Base-by-base conservation (phyloP, 2,888 invertebrate species). In the Cephus spinipes region DNA sequence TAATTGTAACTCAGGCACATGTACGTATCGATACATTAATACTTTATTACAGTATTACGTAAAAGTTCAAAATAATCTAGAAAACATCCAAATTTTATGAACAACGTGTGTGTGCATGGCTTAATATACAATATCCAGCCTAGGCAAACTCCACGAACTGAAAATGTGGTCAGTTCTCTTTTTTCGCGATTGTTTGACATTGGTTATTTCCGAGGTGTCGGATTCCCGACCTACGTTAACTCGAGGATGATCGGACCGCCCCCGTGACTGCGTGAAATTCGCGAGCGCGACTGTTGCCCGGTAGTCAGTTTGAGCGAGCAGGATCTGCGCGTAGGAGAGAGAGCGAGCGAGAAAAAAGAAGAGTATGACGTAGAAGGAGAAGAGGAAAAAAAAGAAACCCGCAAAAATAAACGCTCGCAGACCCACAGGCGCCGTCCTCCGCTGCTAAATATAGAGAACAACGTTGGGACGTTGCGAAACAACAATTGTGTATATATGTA, bases 151-250 rank as follows among this genome's bases (percentile, higher is more conserved):
- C 23, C 9, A 55, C 23, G 23, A 55, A 23, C 15, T 23, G 55
- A 55, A 55, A 55, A 23, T n/a, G 71, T 31, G 31, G 71, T 71
- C 71, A 23, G 71, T 33, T 31, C 34, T 77, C 68, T 77, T 77
- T 55, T 76, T 76, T 73, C 69, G 71, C 73, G 36, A 79, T 77
- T 75, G 73, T 78, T 79, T 79, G 79, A 78, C 79, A 79, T 78
- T 74, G 79, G 77, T 75, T 78, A 78, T 79, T 79, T 79, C 68
- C 76, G 76, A 76, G 74, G 69, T 68, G 55, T 23, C 55, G 23
- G 73, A 77, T 76, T 76, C 79, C 76, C 73, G 79, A 79, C 79
- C 79, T 79, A 79, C 74, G 73, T n/a, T 55, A 79, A 77, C 76
- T 15, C 9, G 2, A 23, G 9, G 55, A 55, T 23, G 55, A 55